These are phyloP conservation scores for Cuculus canorus DNA, from an alignment of 2,797 vertebrate genomes.

Conservation along the genomic window DNA sequence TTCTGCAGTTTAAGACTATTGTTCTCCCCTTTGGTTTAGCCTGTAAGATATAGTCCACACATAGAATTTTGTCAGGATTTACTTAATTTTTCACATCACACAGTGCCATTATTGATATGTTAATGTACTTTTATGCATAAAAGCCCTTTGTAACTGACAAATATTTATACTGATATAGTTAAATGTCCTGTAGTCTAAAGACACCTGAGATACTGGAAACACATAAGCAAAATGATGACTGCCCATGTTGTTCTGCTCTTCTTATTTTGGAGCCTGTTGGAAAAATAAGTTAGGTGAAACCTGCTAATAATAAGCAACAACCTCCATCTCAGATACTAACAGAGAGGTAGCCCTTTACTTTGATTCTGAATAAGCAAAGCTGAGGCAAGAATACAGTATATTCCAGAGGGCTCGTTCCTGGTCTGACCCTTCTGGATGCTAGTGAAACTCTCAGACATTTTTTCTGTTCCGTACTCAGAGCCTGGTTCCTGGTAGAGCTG, in stretches of 20 bases:
- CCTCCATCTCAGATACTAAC: not conserved
- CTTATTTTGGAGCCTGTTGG: not conserved
- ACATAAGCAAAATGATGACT: not conserved
- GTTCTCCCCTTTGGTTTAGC: not conserved
- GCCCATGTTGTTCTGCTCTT: not conserved
- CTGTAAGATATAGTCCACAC: not conserved
- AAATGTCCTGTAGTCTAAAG: not conserved
- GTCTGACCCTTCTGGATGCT: not conserved
- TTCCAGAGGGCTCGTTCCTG: not conserved
- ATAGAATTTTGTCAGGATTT: not conserved
- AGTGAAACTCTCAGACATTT: not conserved
- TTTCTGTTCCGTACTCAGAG: not conserved
- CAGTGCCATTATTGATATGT: not conserved
- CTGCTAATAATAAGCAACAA: not conserved
- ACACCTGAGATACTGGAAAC: not conserved
- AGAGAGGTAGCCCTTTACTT: not conserved
- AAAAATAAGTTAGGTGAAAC: not conserved
- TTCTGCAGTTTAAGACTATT: constrained; percentile 58
- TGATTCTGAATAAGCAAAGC: not conserved
- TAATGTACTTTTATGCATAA: not conserved
- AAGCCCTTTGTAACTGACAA: not conserved
- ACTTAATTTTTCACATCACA: not conserved
- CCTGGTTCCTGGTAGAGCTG: not conserved
- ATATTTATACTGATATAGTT: not conserved
- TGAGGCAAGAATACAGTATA: not conserved